These are phyloP conservation scores for Clytia hemisphaerica DNA, from an alignment of 30 jellyfish, hydroid and myxozoan species.

Conservation along the genomic window DNA sequence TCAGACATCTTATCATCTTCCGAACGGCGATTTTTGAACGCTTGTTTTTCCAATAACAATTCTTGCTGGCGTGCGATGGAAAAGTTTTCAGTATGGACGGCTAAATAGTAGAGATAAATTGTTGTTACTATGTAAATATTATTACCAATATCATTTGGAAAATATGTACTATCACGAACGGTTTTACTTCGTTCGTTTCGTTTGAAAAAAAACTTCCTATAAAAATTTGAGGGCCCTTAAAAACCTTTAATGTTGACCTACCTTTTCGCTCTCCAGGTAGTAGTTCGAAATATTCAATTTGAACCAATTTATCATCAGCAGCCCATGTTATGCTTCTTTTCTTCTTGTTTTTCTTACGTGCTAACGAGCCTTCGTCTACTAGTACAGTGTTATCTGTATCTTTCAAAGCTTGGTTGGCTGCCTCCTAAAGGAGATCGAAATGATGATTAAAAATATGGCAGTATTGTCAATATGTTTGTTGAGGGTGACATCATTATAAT, in stretches of 20 bases:
- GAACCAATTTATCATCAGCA: constrained; percentile 52
- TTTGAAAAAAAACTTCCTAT: not conserved
- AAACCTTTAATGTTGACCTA: not conserved
- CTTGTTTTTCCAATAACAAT: constrained; percentile 76
- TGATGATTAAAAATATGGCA: too few relatives aligned
- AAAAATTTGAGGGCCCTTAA: not conserved
- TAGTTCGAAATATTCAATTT: constrained; percentile 64
- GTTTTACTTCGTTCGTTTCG: too few relatives aligned
- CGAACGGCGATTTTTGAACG: constrained; percentile 37
- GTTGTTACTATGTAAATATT: not conserved
- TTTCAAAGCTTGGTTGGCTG: constrained; percentile 20
- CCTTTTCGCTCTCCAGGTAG: constrained; percentile 74
- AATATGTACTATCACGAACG: too few relatives aligned
- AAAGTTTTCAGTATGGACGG: constrained; percentile 51
- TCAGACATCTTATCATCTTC: constrained; percentile 90
- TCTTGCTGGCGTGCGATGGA: constrained; percentile 76
- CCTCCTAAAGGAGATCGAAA: not conserved
- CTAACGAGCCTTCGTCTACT: constrained; percentile 26
- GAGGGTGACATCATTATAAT: too few relatives aligned
- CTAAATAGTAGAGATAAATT: not conserved
- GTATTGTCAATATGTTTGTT: too few relatives aligned
- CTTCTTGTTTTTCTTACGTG: constrained; percentile 47
- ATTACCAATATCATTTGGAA: too few relatives aligned
- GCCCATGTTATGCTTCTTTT: constrained; percentile 71
- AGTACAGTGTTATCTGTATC: not conserved